Percentiles rank a stretch among this genome's conserved stretches.
Conservation (phyloP, 2,797 vertebrate genomes). For the Chrysocyon brachyurus region DNA sequence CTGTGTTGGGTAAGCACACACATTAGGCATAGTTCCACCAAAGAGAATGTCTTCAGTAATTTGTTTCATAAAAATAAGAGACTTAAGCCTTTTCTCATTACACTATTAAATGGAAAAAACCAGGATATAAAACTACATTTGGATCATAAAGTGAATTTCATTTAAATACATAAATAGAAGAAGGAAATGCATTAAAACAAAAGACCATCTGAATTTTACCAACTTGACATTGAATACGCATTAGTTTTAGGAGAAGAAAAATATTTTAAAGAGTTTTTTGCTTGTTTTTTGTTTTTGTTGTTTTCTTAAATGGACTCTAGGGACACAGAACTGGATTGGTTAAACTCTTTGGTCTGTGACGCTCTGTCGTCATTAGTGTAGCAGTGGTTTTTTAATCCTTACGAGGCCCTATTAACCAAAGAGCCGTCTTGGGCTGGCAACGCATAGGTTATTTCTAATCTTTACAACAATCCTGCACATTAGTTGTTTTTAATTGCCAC, state of each 20-base stretch:
- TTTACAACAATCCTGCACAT: slow-evolving; percentile 8
- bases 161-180: background rate
- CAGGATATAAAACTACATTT: slow-evolving; percentile 20
- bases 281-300: background rate
- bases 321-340: background rate
- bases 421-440: background rate
- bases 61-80: slow-evolving; percentile 35
- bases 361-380: background rate
- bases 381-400: background rate
- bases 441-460: background rate
- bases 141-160: slow-evolving; percentile 48
- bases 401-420: background rate
- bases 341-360: background rate
- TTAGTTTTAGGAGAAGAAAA: slow-evolving; percentile 24
- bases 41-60: slow-evolving; percentile 37
- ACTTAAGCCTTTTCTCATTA: background rate
- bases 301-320: background rate
- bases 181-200: slow-evolving; percentile 12
- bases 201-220: slow-evolving; percentile 21
- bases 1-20: slow-evolving; percentile 12
- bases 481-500: background rate
- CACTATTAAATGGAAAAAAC: background rate
- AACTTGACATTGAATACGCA: background rate
- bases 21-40: background rate
- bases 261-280: background rate